Percentiles rank a stretch among this genome's conserved stretches.
Evolutionary conservation across 1,140 invertebrate species (phyloP).

Genomic region (Leptinotarsa lineolata): DNA sequence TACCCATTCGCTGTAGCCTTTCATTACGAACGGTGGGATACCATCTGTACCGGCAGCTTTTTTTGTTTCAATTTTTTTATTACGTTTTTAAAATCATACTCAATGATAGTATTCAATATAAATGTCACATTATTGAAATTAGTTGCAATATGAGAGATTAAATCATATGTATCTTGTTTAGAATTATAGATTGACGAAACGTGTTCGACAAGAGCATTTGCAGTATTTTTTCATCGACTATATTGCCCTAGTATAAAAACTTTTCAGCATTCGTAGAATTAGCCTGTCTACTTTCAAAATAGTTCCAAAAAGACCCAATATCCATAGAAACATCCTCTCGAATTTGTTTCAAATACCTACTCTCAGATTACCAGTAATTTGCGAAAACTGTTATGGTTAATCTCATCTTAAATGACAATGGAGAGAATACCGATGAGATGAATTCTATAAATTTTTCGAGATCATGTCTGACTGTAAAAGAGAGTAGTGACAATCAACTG

Average conservation of each 20-base stretch:
- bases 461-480: too few species aligned
- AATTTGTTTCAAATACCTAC: too few species aligned
- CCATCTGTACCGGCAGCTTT: not conserved
- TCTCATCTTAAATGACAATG: too few species aligned
- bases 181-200: not conserved
- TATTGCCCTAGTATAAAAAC: not conserved
- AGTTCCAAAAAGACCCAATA: too few species aligned
- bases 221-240: not conserved
- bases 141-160: not conserved
- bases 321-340: too few species aligned
- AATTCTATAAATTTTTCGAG: too few species aligned
- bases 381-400: too few species aligned
- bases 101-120: not conserved
- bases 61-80: not conserved
- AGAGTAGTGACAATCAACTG: too few species aligned
- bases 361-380: too few species aligned
- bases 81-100: not conserved
- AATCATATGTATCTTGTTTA: not conserved
- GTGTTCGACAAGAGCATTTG: not conserved
- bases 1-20: not conserved
- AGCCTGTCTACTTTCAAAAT: too few species aligned
- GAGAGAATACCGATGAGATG: too few species aligned
- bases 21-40: not conserved
- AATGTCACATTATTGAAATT: not conserved
- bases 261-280: too few species aligned